Conservation (phyloP, 2,113 vertebrate species). For the Rhynchopsitta pachyrhyncha region DNA sequence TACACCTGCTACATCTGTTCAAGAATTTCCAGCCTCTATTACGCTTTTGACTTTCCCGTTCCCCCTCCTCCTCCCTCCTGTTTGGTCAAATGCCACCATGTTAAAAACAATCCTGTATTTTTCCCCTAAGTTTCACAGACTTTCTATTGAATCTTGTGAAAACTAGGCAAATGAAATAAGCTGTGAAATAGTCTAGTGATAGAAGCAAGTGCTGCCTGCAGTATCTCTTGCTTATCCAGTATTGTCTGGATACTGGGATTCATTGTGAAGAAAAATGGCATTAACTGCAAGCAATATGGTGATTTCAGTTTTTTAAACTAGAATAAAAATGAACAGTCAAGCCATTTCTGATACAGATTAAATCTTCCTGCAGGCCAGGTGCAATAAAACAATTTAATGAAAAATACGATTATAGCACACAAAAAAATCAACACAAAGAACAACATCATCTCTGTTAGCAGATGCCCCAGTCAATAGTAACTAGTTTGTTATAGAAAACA, state of each 20-base stretch:
- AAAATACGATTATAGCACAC: neutral
- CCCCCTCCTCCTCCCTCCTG: neutral
- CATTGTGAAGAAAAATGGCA: conserved; percentile 23
- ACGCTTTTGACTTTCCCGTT: conserved; percentile 47
- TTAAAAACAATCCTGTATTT: conserved; percentile 52
- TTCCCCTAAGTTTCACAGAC: conserved; percentile 32
- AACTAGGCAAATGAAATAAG: conserved; percentile 44
- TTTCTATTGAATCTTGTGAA: conserved; percentile 26
- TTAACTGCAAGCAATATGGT: neutral
- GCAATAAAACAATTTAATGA: neutral
- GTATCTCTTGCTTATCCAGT: conserved; percentile 3
- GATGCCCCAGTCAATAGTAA: neutral
- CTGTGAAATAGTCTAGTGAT: neutral
- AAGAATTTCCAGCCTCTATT: conserved; percentile 51
- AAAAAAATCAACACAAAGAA: conserved; percentile 15
- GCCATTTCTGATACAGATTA: neutral
- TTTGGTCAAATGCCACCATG: conserved; percentile 40
- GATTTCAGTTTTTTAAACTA: neutral
- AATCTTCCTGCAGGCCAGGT: conserved; percentile 15
- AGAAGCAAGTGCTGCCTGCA: conserved; percentile 10
- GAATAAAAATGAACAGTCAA: neutral
- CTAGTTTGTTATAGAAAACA: neutral
- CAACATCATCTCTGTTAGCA: neutral
- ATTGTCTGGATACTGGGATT: conserved; percentile 11
- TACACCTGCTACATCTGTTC: conserved; percentile 75